Evolutionary conservation across 2,888 invertebrate genomes (phyloP).

Genomic region (Brachyopa scutellaris): DNA sequence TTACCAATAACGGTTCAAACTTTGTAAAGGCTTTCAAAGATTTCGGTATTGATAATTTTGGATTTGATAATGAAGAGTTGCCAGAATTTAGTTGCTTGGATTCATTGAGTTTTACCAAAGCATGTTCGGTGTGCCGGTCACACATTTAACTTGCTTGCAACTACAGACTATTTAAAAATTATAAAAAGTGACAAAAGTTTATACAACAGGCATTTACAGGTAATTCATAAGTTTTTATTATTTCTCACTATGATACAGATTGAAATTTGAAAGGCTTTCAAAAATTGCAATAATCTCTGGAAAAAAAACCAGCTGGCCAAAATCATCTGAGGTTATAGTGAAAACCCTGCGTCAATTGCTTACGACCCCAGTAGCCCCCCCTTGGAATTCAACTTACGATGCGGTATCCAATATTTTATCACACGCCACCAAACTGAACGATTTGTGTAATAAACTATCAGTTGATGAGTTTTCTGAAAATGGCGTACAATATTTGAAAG

Average conservation of each 20-base stretch:
- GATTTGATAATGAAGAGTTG: conserved; percentile 44
- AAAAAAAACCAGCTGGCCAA: neutral
- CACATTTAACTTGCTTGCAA: no score
- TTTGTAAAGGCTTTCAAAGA: conserved; percentile 32
- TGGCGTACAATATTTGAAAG: no score
- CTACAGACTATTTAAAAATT: neutral
- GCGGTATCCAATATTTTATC: neutral
- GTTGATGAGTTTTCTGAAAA: neutral
- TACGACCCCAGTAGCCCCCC: neutral
- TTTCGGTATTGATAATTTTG: conserved; percentile 36
- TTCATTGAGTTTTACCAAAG: no score
- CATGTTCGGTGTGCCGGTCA: no score
- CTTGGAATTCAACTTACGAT: neutral
- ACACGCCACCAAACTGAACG: neutral
- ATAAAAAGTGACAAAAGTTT: neutral
- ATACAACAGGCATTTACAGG: neutral
- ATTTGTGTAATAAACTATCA: neutral
- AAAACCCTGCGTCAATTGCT: no score
- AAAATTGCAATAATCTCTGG: neutral
- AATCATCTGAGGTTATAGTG: no score
- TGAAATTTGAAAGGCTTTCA: neutral
- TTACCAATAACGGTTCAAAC: conserved; percentile 31
- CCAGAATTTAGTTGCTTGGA: neutral
- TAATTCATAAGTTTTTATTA: neutral
- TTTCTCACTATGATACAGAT: neutral